Percentiles rank a stretch among this genome's conserved stretches.
These are phyloP conservation scores for Rousettus leschenaultii DNA, from an alignment of 2,113 vertebrate species.

Conservation along the genomic window DNA sequence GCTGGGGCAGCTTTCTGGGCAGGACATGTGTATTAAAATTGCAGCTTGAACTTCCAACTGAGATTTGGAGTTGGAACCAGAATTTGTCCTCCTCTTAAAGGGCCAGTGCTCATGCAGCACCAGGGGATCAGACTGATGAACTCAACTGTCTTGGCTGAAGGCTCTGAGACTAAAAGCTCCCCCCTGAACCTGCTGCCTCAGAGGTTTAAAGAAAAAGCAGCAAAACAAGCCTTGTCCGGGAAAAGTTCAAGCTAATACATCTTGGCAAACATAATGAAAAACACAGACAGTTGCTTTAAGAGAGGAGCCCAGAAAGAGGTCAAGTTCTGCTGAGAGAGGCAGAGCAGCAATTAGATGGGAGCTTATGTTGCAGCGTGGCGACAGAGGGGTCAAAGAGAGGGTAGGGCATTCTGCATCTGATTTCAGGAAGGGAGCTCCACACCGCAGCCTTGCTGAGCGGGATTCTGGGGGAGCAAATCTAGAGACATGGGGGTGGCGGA, in stretches of 20 bases:
- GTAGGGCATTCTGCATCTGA: slow-evolving; percentile 44
- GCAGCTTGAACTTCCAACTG: slow-evolving; percentile 55
- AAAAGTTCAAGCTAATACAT: slow-evolving; percentile 68
- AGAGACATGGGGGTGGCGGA: not conserved
- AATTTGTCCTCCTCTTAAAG: slow-evolving; percentile 65
- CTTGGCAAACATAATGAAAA: slow-evolving; percentile 68
- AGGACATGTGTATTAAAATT: slow-evolving; percentile 28
- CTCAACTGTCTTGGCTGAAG: not conserved
- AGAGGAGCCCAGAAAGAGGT: slow-evolving; percentile 69
- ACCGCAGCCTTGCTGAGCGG: not conserved
- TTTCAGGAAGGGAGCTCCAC: slow-evolving; percentile 19
- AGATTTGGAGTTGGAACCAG: slow-evolving; percentile 47
- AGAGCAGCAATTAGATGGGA: slow-evolving; percentile 66
- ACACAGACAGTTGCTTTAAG: slow-evolving; percentile 73
- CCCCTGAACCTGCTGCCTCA: slow-evolving; percentile 6
- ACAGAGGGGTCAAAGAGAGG: slow-evolving; percentile 64
- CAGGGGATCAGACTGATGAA: not conserved
- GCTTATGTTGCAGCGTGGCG: slow-evolving; percentile 63
- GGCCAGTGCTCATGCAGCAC: not conserved
- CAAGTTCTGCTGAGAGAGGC: slow-evolving; percentile 74
- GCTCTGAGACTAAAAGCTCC: not conserved
- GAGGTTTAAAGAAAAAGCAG: slow-evolving; percentile 36
- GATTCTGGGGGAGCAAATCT: not conserved
- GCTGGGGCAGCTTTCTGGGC: slow-evolving; percentile 41
- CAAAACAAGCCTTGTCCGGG: slow-evolving; percentile 29